Evolutionary conservation across 2,888 invertebrate species (phyloP), one percentile per base, ranked within the genome.

Genomic region (Lamellibrachia columna): DNA sequence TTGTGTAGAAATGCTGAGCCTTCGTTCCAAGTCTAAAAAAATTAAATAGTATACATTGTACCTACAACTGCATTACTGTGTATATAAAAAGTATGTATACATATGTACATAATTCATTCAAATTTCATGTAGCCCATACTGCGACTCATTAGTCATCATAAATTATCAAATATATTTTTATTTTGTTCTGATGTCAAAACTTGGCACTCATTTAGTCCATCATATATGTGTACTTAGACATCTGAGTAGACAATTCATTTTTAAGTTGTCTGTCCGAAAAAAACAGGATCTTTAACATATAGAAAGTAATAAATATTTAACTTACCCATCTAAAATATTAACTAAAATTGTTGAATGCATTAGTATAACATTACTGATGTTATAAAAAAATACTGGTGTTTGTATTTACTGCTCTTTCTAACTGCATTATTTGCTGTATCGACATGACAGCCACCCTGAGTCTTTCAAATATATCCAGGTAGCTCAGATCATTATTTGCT

Each of bases 381-480:
- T 52, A 52, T 91, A 97, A 53, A 90, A 90, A 90, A 9, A 15
- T n/a, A 90, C 40, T 40, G 40, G 40, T 40, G 40, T 40, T 40
- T 40, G 40, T 40, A 58, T 58, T 58, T 58, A 58, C 58, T 15
- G 15, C 40, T 58, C 58, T 58, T 58, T 58, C 58, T 11, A 58
- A 58, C 58, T 40, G 40, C 40, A 40, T 40, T 40, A 28, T 28
- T 28, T 28, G 28, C 28, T 28, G 28, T 28, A 28, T 28, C 28
- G 28, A 28, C 28, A 28, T 40, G 40, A 40, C 40, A 40, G 28
- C 28, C 28, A 28, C 28, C 28, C 28, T 28, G 28, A 28, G 28
- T 28, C 28, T 28, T 28, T 28, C 28, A 28, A 28, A 28, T 28
- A 28, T 28, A 28, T 28, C 28, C 28, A 28, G 28, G 28, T 0